phyloP scores from a whole-genome alignment of 1,140 invertebrate species.

The Mycetomoellerius zeteki region DNA sequence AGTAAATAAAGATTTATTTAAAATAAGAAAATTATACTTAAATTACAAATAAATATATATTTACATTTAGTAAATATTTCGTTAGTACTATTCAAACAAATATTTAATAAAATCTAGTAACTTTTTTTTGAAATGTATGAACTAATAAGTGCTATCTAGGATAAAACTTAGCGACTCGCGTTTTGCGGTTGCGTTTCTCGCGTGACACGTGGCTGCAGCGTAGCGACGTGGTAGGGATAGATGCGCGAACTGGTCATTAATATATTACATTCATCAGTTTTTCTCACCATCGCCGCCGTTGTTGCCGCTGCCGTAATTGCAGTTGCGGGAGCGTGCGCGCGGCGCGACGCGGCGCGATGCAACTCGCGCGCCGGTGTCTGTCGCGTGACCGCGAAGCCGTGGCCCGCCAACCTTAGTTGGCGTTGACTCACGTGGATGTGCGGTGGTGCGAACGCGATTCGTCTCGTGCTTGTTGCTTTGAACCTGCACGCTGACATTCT shows the following conservation, averaged over 20 bases:
- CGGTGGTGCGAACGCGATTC: not conserved
- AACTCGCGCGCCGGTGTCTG: slow-evolving; percentile 39
- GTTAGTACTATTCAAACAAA: no score
- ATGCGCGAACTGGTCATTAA: not conserved
- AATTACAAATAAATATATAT: no score
- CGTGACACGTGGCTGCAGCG: slow-evolving; percentile 32
- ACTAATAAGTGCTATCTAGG: no score
- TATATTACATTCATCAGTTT: slow-evolving; percentile 8
- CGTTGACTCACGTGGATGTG: slow-evolving; percentile 59
- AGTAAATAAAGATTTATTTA: no score
- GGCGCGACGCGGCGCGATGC: slow-evolving; percentile 7
- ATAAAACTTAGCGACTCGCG: no score
- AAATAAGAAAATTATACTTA: no score
- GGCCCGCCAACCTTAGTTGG: slow-evolving; percentile 53
- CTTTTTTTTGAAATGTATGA: no score
- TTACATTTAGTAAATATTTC: no score
- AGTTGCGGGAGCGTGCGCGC: slow-evolving; percentile 6
- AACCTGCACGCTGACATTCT: not conserved
- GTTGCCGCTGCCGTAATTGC: not conserved
- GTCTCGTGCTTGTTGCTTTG: not conserved
- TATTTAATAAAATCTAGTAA: no score
- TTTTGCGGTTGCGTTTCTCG: not conserved
- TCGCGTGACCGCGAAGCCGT: slow-evolving; percentile 52
- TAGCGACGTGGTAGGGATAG: slow-evolving; percentile 5
- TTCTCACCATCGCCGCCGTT: not conserved